Base-by-base conservation (phyloP, 2,113 vertebrate genomes). In the Periophthalmodon schlosseri region DNA sequence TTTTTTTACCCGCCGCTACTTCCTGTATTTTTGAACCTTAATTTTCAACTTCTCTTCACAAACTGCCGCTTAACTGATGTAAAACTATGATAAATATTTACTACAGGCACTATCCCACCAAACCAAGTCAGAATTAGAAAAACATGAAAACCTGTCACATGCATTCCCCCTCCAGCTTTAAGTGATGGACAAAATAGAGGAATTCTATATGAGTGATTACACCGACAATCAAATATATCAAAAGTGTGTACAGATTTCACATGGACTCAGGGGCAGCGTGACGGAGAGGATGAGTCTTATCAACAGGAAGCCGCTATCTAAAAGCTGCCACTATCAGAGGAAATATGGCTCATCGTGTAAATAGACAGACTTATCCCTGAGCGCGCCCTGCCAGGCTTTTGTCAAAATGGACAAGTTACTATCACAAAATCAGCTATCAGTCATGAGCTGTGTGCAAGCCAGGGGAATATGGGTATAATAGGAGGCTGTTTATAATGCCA, bases 261-360 rank as follows among this genome's bases (percentile, higher is more conserved):
- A 84, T 57, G 50, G 39, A 79, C 85, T 50, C 28, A 81, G 68
- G 72, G 79, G 63, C 65, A 60, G 69, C 44, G 72, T 49, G 65
- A 74, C 70, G 68, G 68, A 72, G 66, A 80, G 52, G 63, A 67
- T 44, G 20, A 33, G 68, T 49, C 72, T 76, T 75, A 85, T 78
- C 78, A 74, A 66, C 58, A 72, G 76, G 50, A 34, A 73, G 34
- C 57, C 67, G 68, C 18, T 74, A 78, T 83, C 70, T 83, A 74
- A 73, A 75, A 84, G 61, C 46, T 73, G 75, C 65, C 69, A 72
- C 63, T 73, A 75, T 73, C 74, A 24, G 65, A 34, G 57, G 72
- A 77, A 72, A 76, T 72, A 77, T 71, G 58, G 47, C 39, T 72
- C 33, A 57, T 73, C 39, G 36, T 50, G 72, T 56, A 36, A 34